Evolutionary conservation across 2,797 vertebrate species (phyloP).

Genomic region (Alosa sapidissima): DNA sequence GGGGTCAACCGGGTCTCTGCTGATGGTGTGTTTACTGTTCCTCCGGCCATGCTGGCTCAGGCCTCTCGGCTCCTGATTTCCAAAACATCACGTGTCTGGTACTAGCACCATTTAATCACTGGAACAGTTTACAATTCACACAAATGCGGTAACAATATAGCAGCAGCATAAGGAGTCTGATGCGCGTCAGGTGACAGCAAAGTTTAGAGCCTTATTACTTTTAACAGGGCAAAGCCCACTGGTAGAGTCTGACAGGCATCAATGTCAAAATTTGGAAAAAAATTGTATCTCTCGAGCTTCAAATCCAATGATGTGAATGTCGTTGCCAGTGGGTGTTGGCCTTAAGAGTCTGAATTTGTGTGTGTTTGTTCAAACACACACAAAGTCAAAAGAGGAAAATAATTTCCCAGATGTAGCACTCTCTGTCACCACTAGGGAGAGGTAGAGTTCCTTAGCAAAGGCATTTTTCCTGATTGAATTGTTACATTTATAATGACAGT

Average conservation of each 20-base stretch:
- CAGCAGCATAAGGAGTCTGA: too few species aligned
- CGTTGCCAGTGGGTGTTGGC: too few species aligned
- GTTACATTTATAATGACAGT: neutral
- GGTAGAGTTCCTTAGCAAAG: neutral
- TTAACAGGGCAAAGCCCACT: too few species aligned
- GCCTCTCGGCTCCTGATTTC: neutral
- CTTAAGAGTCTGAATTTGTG: too few species aligned
- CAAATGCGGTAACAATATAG: too few species aligned
- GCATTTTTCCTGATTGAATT: neutral
- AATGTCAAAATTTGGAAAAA: too few species aligned
- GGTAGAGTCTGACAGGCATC: too few species aligned
- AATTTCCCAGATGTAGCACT: neutral
- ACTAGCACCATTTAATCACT: neutral
- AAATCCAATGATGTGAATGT: too few species aligned
- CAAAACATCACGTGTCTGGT: neutral
- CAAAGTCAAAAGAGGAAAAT: neutral
- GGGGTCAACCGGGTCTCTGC: conserved; percentile 55
- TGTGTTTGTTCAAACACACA: too few species aligned
- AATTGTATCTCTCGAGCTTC: too few species aligned
- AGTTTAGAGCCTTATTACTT: too few species aligned
- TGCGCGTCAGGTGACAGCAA: too few species aligned
- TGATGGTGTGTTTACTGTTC: conserved; percentile 70
- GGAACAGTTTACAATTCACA: neutral
- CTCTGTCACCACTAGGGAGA: neutral
- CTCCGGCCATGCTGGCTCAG: conserved; percentile 30